Conservation (phyloP, 1,140 invertebrate species). For the Brachionus rotundiformis region DNA sequence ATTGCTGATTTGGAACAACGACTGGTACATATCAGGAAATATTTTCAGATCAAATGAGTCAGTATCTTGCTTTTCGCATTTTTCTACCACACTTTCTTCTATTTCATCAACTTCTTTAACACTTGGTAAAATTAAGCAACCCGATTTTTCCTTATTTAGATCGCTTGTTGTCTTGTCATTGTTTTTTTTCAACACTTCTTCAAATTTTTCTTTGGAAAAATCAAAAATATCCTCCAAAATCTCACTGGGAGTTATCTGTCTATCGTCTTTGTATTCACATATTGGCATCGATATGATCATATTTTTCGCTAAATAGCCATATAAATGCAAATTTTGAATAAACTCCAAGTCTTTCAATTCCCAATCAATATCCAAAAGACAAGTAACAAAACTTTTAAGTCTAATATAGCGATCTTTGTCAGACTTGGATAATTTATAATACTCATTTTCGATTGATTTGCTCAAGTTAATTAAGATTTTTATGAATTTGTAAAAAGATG, state of each 20-base stretch:
- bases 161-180: background rate
- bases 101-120: background rate
- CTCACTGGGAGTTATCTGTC: background rate
- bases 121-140: background rate
- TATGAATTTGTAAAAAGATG: background rate
- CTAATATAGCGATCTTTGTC: background rate
- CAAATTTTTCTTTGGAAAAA: slow-evolving; percentile 14
- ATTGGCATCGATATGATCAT: slow-evolving; percentile 1
- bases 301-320: background rate
- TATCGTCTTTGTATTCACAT: background rate
- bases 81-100: background rate
- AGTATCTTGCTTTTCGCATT: background rate
- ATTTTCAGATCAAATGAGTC: slow-evolving; percentile 42
- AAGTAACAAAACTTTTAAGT: slow-evolving; percentile 32
- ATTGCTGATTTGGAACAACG: slow-evolving; percentile 20
- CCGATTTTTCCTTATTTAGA: background rate
- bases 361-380: slow-evolving; percentile 25
- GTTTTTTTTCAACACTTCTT: background rate
- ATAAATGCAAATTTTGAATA: background rate
- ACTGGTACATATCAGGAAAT: slow-evolving; percentile 40
- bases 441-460: background rate
- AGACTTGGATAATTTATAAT: background rate
- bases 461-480: background rate
- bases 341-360: slow-evolving; percentile 7
- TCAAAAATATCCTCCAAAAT: slow-evolving; percentile 27